A percentile compares a stretch with the other conserved stretches of the same genome.
Evolutionary conservation across 2,888 invertebrate species (phyloP).

Genomic region (Lithophane semibrunnea): DNA sequence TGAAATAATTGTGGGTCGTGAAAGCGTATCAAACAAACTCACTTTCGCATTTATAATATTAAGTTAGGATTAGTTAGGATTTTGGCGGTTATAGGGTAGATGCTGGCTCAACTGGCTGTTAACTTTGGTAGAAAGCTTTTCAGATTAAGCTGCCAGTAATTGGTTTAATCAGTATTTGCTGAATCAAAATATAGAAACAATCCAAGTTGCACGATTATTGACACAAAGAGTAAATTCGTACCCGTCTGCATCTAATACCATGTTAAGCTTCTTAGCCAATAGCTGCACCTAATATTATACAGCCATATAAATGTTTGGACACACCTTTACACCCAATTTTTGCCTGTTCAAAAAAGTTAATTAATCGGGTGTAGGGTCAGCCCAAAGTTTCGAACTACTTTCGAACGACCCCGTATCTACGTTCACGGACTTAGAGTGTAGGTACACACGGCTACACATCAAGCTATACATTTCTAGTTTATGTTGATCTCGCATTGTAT

Average conservation of each 20-base stretch:
- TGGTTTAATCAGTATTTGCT: constrained; percentile 9
- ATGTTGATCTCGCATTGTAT: no score
- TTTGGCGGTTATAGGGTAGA: constrained; percentile 36
- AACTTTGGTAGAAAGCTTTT: constrained; percentile 26
- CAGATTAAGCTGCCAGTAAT: constrained; percentile 7
- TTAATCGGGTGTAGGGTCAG: no score
- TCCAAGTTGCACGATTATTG: neutral
- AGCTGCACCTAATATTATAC: neutral
- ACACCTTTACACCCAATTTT: no score
- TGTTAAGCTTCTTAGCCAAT: neutral
- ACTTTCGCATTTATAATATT: no score
- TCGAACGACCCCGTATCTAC: no score
- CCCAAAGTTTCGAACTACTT: no score
- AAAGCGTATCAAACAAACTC: no score
- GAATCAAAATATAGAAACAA: constrained; percentile 29
- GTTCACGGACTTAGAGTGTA: no score
- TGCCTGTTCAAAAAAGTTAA: no score
- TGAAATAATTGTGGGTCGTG: no score
- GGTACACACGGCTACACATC: no score
- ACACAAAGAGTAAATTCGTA: neutral
- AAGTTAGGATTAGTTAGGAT: neutral
- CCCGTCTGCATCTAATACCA: neutral
- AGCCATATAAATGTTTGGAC: neutral
- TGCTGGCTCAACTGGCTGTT: constrained; percentile 1
- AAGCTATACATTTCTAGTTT: no score